Evolutionary conservation across 2,797 vertebrate species (phyloP).

Genomic region (Amphiprion clarkii): DNA sequence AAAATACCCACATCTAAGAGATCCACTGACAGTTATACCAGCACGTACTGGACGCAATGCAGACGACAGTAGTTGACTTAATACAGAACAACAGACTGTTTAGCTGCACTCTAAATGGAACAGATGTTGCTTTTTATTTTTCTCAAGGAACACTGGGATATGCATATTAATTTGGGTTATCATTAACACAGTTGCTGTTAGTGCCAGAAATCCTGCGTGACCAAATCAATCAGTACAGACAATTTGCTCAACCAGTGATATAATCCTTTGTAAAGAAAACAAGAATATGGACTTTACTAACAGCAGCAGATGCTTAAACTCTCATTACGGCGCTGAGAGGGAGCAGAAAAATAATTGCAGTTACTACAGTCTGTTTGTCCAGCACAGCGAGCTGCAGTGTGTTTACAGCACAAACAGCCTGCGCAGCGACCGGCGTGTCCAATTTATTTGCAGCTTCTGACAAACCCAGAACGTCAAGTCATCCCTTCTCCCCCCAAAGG

Average conservation of each 20-base stretch:
- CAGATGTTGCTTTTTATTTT: background rate
- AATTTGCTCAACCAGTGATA: background rate
- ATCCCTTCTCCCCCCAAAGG: slow-evolving; percentile 63
- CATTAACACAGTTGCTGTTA: background rate
- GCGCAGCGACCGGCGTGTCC: slow-evolving; percentile 41
- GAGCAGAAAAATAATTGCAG: slow-evolving; percentile 38
- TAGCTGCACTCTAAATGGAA: background rate
- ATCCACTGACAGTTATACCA: background rate
- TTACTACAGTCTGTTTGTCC: slow-evolving; percentile 35
- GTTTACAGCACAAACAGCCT: slow-evolving; percentile 60
- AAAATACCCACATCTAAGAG: too few relatives aligned
- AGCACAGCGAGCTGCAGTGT: slow-evolving; percentile 49
- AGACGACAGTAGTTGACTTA: background rate
- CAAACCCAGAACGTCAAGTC: slow-evolving; percentile 72
- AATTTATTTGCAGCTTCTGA: slow-evolving; percentile 68
- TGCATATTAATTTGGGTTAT: background rate
- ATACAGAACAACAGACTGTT: background rate
- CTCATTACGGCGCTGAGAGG: slow-evolving; percentile 21
- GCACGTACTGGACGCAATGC: background rate
- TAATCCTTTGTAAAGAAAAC: slow-evolving; percentile 8
- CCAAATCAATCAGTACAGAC: background rate
- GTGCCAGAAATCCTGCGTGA: background rate
- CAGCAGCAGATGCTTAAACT: slow-evolving; percentile 36
- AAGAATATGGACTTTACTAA: slow-evolving; percentile 26
- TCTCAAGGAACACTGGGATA: background rate